A percentile compares a stretch with the other conserved stretches of the same genome.
Conservation (phyloP, 2,113 vertebrate species). For the Tragelaphus buxtoni region DNA sequence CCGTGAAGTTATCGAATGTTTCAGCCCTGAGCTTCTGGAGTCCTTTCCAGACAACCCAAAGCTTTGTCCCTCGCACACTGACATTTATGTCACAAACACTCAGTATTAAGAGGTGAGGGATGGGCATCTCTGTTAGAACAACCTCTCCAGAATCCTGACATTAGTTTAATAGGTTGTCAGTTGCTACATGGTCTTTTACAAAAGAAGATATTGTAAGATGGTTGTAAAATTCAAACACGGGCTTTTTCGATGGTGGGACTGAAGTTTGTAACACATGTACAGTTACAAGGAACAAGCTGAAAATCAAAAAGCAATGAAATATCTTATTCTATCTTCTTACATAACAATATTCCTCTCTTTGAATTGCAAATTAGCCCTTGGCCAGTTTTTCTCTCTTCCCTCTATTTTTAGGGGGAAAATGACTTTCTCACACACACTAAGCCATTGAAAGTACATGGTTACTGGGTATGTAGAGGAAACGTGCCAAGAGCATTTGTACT, state of each 20-base stretch:
- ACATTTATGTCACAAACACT: background rate
- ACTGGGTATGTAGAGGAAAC: background rate
- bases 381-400: background rate
- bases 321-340: background rate
- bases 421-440: background rate
- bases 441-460: background rate
- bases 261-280: background rate
- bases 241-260: background rate
- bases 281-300: background rate
- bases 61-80: background rate
- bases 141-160: background rate
- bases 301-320: background rate
- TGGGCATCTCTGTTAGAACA: background rate
- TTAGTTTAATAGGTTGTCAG: constrained; percentile 20
- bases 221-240: constrained; percentile 32
- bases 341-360: constrained; percentile 26
- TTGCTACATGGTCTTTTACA: background rate
- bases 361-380: constrained; percentile 23
- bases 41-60: background rate
- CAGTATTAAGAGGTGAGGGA: background rate
- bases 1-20: background rate
- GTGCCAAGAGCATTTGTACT: background rate
- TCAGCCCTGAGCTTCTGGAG: background rate
- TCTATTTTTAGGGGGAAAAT: background rate
- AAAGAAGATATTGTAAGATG: constrained; percentile 4